Conservation (phyloP, 2,888 invertebrate species). For the Capitulum mitella region DNA sequence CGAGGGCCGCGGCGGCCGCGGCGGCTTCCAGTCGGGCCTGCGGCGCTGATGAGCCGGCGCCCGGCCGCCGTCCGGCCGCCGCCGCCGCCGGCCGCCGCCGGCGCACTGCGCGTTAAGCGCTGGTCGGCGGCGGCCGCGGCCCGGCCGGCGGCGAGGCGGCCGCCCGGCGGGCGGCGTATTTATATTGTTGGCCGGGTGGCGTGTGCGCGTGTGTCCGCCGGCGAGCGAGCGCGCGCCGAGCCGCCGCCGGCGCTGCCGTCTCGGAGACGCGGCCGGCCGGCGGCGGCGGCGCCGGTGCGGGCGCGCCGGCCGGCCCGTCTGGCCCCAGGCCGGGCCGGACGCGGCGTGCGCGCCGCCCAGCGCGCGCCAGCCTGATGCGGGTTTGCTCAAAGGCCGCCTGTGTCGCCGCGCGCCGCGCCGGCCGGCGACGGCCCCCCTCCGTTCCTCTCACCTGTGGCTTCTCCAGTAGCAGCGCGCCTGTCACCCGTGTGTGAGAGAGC, state of each 20-base stretch:
- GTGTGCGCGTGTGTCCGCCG: neutral
- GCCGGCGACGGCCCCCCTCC: neutral
- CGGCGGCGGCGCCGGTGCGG: neutral
- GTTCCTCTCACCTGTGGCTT: too few species aligned
- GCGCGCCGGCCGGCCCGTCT: neutral
- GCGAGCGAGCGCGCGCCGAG: neutral
- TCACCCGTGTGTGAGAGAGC: too few species aligned
- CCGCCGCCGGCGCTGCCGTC: neutral
- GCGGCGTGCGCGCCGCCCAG: neutral
- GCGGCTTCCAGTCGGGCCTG: conserved; percentile 41
- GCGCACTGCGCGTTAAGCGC: neutral
- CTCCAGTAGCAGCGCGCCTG: too few species aligned
- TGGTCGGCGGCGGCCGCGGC: neutral
- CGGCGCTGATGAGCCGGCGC: conserved; percentile 45
- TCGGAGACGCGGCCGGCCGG: neutral
- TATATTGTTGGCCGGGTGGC: neutral
- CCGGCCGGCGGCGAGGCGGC: neutral
- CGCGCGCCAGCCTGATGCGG: neutral
- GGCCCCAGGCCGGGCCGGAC: neutral
- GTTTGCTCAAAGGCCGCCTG: neutral
- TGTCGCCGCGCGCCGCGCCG: neutral
- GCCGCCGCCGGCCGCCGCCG: conserved; percentile 20
- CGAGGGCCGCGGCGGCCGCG: conserved; percentile 54
- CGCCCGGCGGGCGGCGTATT: neutral
- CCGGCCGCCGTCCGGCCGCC: conserved; percentile 41